These are phyloP conservation scores for Pedicia rivosa DNA, from an alignment of 2,888 invertebrate genomes.

Conservation along the genomic window DNA sequence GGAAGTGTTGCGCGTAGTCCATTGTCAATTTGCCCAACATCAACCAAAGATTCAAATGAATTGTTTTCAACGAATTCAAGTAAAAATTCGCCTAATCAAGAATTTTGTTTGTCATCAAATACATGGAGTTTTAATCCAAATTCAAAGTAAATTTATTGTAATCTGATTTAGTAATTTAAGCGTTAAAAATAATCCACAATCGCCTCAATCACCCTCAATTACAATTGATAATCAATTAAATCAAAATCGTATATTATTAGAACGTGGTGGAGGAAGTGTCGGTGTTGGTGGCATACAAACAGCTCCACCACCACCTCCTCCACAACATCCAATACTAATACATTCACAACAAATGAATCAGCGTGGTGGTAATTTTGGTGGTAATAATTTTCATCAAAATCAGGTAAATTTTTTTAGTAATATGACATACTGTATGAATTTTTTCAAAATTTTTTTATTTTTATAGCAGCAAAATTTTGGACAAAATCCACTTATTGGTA, in stretches of 20 bases:
- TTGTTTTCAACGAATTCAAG: conserved; percentile 49
- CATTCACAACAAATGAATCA: conserved; percentile 16
- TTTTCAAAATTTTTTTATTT: too few relatives aligned
- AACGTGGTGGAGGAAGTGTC: conserved; percentile 17
- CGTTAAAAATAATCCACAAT: conserved; percentile 3
- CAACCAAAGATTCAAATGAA: conserved; percentile 69
- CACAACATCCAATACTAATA: conserved; percentile 28
- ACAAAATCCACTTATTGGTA: not conserved
- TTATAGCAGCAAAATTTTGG: conserved; percentile 19
- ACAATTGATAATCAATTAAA: conserved; percentile 1
- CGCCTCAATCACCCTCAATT: conserved; percentile 3
- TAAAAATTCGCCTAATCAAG: conserved; percentile 57
- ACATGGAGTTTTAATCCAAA: conserved; percentile 80
- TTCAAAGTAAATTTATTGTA: conserved; percentile 2
- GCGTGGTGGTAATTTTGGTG: conserved; percentile 20
- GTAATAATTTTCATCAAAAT: conserved; percentile 14
- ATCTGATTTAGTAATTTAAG: too few relatives aligned
- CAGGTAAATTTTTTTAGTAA: conserved; percentile 8
- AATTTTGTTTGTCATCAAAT: conserved; percentile 58
- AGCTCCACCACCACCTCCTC: conserved; percentile 18
- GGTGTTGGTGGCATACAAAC: not conserved
- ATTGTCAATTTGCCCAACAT: conserved; percentile 56
- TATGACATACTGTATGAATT: conserved; percentile 19
- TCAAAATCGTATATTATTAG: not conserved
- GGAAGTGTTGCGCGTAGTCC: conserved; percentile 83